phyloP scores from a whole-genome alignment of 2,797 vertebrate genomes.

The Streptopelia turtur region DNA sequence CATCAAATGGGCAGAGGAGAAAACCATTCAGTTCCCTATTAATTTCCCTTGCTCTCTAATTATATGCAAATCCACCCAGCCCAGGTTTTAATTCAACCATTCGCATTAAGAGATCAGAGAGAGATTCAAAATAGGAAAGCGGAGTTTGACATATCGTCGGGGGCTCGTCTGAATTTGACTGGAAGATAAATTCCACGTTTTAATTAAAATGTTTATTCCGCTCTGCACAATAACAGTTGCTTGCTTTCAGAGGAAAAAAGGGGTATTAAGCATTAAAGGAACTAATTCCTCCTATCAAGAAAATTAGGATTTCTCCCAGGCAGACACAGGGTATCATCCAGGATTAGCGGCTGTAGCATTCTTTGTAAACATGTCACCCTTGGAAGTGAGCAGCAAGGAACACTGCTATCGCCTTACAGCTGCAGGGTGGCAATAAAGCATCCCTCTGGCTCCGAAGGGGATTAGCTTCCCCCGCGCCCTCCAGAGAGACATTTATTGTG shows the following conservation, averaged over 20 bases:
- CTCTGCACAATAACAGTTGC: conserved; percentile 44
- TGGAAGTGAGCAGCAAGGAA: conserved; percentile 62
- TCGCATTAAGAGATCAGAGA: conserved; percentile 68
- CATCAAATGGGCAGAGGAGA: conserved; percentile 58
- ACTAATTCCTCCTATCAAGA: conserved; percentile 64
- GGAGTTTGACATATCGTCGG: not conserved
- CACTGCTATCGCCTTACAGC: conserved; percentile 47
- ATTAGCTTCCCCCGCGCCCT: conserved; percentile 14
- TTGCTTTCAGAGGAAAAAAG: conserved; percentile 39
- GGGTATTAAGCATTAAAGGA: conserved; percentile 60
- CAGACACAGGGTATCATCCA: conserved; percentile 66
- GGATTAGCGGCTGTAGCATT: conserved; percentile 65
- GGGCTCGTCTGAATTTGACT: not conserved
- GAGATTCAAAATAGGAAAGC: conserved; percentile 31
- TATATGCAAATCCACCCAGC: conserved; percentile 72
- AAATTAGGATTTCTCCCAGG: conserved; percentile 68
- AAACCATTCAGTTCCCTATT: conserved; percentile 63
- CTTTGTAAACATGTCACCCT: conserved; percentile 72
- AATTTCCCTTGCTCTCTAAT: conserved; percentile 72
- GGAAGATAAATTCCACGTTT: conserved; percentile 58
- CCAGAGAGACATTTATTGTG: not conserved
- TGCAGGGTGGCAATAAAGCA: conserved; percentile 39
- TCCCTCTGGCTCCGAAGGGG: conserved; percentile 11
- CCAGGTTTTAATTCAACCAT: conserved; percentile 63
- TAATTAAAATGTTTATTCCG: conserved; percentile 70